phyloP scores from a whole-genome alignment of 2,113 vertebrate genomes.

The Empidonax alnorum region DNA sequence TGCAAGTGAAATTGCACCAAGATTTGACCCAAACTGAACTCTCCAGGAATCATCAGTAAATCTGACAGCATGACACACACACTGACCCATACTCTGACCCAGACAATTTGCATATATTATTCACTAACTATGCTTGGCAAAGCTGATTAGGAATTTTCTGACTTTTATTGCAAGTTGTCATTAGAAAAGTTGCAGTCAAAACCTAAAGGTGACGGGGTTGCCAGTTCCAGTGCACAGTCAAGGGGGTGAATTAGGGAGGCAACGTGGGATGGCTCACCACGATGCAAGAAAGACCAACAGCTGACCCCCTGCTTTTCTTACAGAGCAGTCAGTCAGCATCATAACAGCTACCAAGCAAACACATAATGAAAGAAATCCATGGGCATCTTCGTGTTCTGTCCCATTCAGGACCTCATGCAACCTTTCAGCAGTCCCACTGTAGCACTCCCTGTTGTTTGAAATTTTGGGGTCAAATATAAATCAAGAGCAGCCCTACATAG shows the following conservation, averaged over 20 bases:
- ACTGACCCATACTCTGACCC: not conserved
- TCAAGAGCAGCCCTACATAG: not conserved
- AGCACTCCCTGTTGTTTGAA: not conserved
- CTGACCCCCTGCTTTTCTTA: no score
- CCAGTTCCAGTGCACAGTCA: no score
- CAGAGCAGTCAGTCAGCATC: no score
- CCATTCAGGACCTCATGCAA: not conserved
- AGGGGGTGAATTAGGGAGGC: no score
- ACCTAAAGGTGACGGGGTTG: no score
- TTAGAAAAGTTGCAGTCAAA: no score
- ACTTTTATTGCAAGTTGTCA: no score
- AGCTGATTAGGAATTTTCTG: not conserved
- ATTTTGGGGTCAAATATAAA: not conserved
- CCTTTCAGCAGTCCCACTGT: not conserved
- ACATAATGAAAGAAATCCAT: no score
- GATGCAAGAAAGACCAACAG: no score
- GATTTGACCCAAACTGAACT: not conserved
- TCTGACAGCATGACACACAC: not conserved
- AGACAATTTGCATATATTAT: not conserved
- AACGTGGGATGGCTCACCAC: no score
- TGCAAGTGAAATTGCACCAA: not conserved
- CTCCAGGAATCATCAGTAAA: not conserved
- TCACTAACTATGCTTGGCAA: not conserved
- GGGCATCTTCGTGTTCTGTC: no score
- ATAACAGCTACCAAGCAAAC: no score